Percentiles rank a stretch among this genome's conserved stretches.
Conservation (phyloP, 1,140 invertebrate species). For the Pseudobourletiella spinata region DNA sequence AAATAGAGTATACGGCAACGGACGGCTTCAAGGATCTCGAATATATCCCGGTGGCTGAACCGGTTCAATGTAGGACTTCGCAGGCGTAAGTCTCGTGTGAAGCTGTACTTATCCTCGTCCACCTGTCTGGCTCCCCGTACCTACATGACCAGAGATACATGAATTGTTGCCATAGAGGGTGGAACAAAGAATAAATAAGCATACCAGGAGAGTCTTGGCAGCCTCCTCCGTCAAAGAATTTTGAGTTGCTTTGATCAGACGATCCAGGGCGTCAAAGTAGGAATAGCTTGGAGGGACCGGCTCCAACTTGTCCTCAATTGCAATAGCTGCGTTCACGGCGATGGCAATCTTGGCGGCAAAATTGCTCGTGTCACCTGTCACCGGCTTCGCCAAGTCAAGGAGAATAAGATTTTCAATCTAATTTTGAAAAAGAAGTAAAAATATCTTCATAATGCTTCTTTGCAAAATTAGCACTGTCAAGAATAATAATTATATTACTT, state of each 20-base stretch:
- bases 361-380: constrained; percentile 10
- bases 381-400: constrained; percentile 23
- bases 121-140: constrained; percentile 13
- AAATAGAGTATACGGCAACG: constrained; percentile 8
- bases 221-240: constrained; percentile 16
- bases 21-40: constrained; percentile 12
- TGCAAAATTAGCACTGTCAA: neutral
- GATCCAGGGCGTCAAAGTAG: constrained; percentile 15
- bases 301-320: constrained; percentile 21
- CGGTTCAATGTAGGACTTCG: constrained; percentile 23
- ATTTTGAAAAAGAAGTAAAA: neutral
- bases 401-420: constrained; percentile 21
- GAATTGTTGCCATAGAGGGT: neutral
- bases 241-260: constrained; percentile 21
- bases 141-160: constrained; percentile 4
- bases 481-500: constrained; percentile 5
- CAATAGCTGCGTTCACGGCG: constrained; percentile 8
- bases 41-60: constrained; percentile 21
- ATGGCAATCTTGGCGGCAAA: constrained; percentile 4
- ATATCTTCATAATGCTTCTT: neutral
- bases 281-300: constrained; percentile 19
- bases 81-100: constrained; percentile 22
- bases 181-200: neutral
- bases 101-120: constrained; percentile 13
- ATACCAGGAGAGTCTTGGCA: constrained; percentile 23